Conservation (phyloP, 2,888 invertebrate species). For the Eilema depressum region DNA sequence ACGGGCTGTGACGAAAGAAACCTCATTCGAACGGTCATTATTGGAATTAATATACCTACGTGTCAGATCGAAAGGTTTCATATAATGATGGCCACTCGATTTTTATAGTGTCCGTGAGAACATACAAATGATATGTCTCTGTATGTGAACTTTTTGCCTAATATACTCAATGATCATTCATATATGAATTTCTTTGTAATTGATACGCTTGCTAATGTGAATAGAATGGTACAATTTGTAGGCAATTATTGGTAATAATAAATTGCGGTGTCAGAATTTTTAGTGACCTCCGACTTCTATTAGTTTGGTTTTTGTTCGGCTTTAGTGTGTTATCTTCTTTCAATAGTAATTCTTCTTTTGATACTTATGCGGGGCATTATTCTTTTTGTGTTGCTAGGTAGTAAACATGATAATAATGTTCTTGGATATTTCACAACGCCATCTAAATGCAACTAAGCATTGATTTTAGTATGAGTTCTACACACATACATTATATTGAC, state of each 20-base stretch:
- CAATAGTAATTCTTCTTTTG: constrained; percentile 1
- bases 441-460: not conserved
- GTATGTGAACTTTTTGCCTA: constrained; percentile 68
- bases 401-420: not conserved
- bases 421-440: not conserved
- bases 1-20: constrained; percentile 83
- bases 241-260: constrained; percentile 55
- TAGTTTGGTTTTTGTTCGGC: constrained; percentile 25
- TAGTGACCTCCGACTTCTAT: constrained; percentile 47
- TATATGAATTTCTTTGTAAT: constrained; percentile 65
- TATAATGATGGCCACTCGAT: constrained; percentile 78
- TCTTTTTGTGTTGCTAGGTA: not conserved
- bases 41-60: constrained; percentile 86
- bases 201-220: constrained; percentile 68
- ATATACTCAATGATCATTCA: constrained; percentile 67
- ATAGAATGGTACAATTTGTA: constrained; percentile 52
- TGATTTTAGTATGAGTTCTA: too few relatives aligned
- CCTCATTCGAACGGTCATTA: constrained; percentile 82
- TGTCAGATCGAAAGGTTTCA: constrained; percentile 83
- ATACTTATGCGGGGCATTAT: not conserved
- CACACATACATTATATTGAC: too few relatives aligned
- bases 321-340: constrained; percentile 35
- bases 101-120: constrained; percentile 84
- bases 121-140: constrained; percentile 81
- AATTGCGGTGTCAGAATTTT: constrained; percentile 39